phyloP scores from a whole-genome alignment of 2,113 vertebrate species.

The Talpa occidentalis region DNA sequence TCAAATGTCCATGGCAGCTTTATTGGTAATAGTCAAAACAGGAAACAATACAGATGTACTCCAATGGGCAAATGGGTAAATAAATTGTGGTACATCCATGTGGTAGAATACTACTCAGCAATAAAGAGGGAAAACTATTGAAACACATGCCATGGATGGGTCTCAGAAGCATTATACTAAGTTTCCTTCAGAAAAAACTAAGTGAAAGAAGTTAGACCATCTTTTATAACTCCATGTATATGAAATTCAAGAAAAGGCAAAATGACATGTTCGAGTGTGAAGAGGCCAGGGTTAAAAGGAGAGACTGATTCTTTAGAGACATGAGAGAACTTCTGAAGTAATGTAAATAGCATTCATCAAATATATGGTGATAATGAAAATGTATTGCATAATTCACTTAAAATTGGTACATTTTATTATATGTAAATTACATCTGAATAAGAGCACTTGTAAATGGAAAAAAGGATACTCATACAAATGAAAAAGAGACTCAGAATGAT shows the following conservation, averaged over 20 bases:
- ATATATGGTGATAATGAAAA: background rate
- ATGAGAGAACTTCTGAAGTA: background rate
- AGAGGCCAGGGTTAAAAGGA: background rate
- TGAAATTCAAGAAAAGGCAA: background rate
- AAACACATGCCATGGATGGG: background rate
- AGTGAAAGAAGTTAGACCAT: background rate
- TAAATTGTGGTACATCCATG: background rate
- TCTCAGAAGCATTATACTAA: background rate
- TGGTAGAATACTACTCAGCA: background rate
- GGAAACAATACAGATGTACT: slow-evolving; percentile 1
- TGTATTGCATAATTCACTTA: background rate
- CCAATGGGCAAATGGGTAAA: background rate
- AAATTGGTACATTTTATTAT: background rate
- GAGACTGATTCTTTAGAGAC: background rate
- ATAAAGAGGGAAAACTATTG: background rate
- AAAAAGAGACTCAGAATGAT: background rate
- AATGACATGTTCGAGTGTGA: background rate
- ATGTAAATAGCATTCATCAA: background rate
- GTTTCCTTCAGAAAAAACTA: background rate
- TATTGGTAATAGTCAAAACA: background rate
- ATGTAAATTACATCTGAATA: slow-evolving; percentile 3
- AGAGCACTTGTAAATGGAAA: background rate
- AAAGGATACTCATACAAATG: background rate
- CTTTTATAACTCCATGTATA: background rate
- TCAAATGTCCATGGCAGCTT: background rate